These are phyloP conservation scores for Apis dorsata DNA, from an alignment of 1,140 invertebrate species.

Conservation along the genomic window DNA sequence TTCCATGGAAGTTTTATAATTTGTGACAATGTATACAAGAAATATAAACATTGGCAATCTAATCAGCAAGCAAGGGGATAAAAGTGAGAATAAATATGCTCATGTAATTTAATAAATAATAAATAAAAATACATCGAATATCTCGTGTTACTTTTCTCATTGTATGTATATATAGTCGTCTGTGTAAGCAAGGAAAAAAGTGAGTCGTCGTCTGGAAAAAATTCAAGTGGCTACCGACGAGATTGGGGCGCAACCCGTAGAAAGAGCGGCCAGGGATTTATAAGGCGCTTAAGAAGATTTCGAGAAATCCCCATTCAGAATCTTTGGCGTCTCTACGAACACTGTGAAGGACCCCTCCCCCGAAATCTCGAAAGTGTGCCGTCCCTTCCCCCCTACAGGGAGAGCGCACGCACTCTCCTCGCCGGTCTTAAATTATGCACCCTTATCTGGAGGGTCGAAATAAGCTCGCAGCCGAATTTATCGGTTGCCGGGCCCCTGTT, in stretches of 20 bases:
- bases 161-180: too few species aligned
- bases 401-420: not conserved
- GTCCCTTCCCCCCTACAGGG: not conserved
- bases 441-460: slow-evolving; percentile 67
- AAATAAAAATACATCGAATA: too few species aligned
- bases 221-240: slow-evolving; percentile 9
- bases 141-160: too few species aligned
- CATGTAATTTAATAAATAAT: too few species aligned
- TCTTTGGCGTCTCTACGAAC: slow-evolving; percentile 47
- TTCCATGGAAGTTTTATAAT: too few species aligned
- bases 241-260: not conserved
- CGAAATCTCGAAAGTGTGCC: slow-evolving; percentile 16
- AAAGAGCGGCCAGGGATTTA: slow-evolving; percentile 43
- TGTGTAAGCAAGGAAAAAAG: not conserved
- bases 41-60: too few species aligned
- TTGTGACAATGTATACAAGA: too few species aligned
- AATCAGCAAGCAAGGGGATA: too few species aligned
- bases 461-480: slow-evolving; percentile 68
- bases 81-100: too few species aligned
- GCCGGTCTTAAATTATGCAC: slow-evolving; percentile 63
- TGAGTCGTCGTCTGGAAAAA: not conserved
- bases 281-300: slow-evolving; percentile 58
- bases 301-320: slow-evolving; percentile 42
- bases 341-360: slow-evolving; percentile 41
- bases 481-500: slow-evolving; percentile 45